Evolutionary conservation across 1,140 invertebrate genomes (phyloP).

Genomic region (Goniozus legneri): DNA sequence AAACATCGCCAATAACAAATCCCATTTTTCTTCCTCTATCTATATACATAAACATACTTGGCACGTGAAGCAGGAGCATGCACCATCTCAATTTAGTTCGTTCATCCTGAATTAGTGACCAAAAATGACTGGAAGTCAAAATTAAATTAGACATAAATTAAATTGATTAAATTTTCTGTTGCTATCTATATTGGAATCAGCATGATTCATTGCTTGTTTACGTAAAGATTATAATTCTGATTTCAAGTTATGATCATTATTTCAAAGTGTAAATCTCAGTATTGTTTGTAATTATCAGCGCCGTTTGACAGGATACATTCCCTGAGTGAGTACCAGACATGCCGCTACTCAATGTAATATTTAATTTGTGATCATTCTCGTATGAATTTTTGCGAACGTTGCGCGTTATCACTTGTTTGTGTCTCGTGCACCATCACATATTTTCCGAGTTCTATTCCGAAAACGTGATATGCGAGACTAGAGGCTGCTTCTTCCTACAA

Average conservation of each 20-base stretch:
- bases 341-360: constrained; percentile 54
- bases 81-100: constrained; percentile 28
- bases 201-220: constrained; percentile 40
- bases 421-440: constrained; percentile 44
- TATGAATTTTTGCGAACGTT: constrained; percentile 39
- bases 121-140: not conserved
- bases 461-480: no score
- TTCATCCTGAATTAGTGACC: constrained; percentile 21
- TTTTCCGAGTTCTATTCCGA: no score
- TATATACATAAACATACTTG: constrained; percentile 22
- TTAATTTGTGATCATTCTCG: constrained; percentile 43
- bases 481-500: constrained; percentile 24
- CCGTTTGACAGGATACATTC: constrained; percentile 55
- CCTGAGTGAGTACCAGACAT: constrained; percentile 54
- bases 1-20: not conserved
- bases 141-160: not conserved
- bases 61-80: constrained; percentile 45
- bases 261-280: constrained; percentile 55
- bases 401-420: constrained; percentile 46
- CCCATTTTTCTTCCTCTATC: constrained; percentile 15
- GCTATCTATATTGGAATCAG: constrained; percentile 31
- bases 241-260: constrained; percentile 49
- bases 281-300: constrained; percentile 55
- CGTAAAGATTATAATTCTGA: constrained; percentile 38
- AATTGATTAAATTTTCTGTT: constrained; percentile 17